Conservation (phyloP, 2,888 invertebrate genomes). For the Neelides folsomi region DNA sequence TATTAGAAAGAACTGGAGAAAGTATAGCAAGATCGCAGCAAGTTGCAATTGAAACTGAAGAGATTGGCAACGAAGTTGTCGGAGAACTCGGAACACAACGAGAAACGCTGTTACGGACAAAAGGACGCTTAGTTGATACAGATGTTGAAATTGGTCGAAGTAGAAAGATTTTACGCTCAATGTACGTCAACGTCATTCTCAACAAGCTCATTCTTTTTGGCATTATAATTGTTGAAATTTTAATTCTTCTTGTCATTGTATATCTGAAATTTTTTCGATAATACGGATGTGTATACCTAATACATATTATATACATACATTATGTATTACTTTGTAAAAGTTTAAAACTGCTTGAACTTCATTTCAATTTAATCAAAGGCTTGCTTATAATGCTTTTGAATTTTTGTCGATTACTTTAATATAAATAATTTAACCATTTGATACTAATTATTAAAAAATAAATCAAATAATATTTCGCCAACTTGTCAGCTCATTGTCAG, state of each 20-base stretch:
- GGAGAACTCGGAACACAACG: constrained; percentile 61
- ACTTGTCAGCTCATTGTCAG: too few relatives aligned
- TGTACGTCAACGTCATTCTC: constrained; percentile 56
- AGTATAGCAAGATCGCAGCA: constrained; percentile 56
- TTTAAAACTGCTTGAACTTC: too few relatives aligned
- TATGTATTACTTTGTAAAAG: too few relatives aligned
- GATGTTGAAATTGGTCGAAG: constrained; percentile 55
- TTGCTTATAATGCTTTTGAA: too few relatives aligned
- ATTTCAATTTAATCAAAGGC: too few relatives aligned
- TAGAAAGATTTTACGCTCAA: constrained; percentile 49
- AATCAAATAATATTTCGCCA: too few relatives aligned
- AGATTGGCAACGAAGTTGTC: constrained; percentile 61
- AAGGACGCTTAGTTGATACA: constrained; percentile 53
- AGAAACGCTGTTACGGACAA: constrained; percentile 52
- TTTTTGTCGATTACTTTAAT: too few relatives aligned
- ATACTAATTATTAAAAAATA: too few relatives aligned
- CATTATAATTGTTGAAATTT: constrained; percentile 58
- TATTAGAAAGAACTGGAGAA: constrained; percentile 48
- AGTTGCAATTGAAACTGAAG: constrained; percentile 65
- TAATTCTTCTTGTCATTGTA: constrained; percentile 49
- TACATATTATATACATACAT: too few relatives aligned
- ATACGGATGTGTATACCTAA: too few relatives aligned
- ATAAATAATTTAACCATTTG: too few relatives aligned
- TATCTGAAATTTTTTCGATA: constrained; percentile 48
- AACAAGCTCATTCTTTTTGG: constrained; percentile 60